phyloP scores from a whole-genome alignment of 2,888 invertebrate species.

The Ochropleura plecta region DNA sequence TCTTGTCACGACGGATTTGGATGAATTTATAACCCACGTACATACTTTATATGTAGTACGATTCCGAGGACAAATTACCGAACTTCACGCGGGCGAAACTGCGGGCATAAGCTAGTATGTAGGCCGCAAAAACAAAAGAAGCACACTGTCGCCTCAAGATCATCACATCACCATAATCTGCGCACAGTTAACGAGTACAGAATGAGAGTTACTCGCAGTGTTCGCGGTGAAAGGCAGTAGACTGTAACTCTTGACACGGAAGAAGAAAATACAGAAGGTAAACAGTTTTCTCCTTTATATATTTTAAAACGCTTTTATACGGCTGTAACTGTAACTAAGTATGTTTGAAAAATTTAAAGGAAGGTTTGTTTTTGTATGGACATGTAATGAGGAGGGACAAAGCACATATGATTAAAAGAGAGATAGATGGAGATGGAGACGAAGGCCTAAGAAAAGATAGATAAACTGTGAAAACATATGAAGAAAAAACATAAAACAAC shows the following conservation, averaged over 20 bases:
- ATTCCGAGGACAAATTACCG: not conserved
- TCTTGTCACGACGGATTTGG: too few relatives aligned
- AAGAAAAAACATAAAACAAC: too few relatives aligned
- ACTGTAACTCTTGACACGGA: not conserved
- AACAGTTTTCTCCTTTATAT: not conserved
- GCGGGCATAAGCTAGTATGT: not conserved
- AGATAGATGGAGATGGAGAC: too few relatives aligned
- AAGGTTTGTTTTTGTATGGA: too few relatives aligned
- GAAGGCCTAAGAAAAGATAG: too few relatives aligned
- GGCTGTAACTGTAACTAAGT: too few relatives aligned
- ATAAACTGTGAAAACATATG: too few relatives aligned
- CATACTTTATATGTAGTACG: not conserved
- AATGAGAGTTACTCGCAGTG: conserved; percentile 20
- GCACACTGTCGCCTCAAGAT: not conserved
- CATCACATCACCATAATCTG: conserved; percentile 28
- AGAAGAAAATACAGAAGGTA: conserved; percentile 25
- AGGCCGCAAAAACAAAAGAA: not conserved
- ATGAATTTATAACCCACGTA: not conserved
- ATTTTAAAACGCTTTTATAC: not conserved
- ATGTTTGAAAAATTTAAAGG: too few relatives aligned
- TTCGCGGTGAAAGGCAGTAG: conserved; percentile 10
- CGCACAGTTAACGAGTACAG: conserved; percentile 24
- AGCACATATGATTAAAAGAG: too few relatives aligned
- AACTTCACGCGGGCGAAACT: not conserved
- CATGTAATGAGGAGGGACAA: too few relatives aligned